Evolutionary conservation across 1,140 invertebrate genomes (phyloP), one percentile per base, ranked within the genome.

Genomic region (Plectrocnemia conspersa): DNA sequence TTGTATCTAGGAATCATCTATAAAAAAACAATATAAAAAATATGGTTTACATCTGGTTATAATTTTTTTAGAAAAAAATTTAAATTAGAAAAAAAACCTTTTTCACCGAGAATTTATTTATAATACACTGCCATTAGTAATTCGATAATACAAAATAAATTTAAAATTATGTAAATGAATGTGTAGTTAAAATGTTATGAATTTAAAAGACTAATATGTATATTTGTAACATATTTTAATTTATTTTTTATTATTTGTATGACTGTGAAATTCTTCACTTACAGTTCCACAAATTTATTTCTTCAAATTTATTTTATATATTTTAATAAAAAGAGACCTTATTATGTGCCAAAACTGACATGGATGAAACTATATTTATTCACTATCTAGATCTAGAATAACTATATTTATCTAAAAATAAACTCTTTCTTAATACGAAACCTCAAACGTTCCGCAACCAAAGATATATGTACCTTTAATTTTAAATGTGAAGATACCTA

Each of bases 61-160:
- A 13, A 35, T 35, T 35, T 35, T 11, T 35, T 35, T 13, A 13
- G 32, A 11, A 29, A 35, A 11, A 35, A 35, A 3, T 35, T 11
- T 22, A 42, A 22, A 42, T 18, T 9, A 40, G 21, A 40, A 16
- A 18, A 23, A 42, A 21, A n/a, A 16, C n/a, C n/a, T n/a, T n/a
- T n/a, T n/a, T n/a, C n/a, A n/a, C n/a, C n/a, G n/a, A n/a, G 29
- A 45, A 25, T 5, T 27, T 45, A 25, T 25, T 45, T 45, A 10
- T 27, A 25, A 27, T 27, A 45, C 42, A 45, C 42, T 45, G 42
- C 42, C 42, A 45, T 25, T 45, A 27, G n/a, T 45, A n/a, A 16
- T 45, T 3, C 4, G 18, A 15, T 40, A 9, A n/a, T 40, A 40
- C 6, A 40, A 40, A 3, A 19, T 40, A 16, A 7, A 3, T 18